phyloP scores from a whole-genome alignment of 2,888 invertebrate genomes.

The Pristionchus exspectatus region DNA sequence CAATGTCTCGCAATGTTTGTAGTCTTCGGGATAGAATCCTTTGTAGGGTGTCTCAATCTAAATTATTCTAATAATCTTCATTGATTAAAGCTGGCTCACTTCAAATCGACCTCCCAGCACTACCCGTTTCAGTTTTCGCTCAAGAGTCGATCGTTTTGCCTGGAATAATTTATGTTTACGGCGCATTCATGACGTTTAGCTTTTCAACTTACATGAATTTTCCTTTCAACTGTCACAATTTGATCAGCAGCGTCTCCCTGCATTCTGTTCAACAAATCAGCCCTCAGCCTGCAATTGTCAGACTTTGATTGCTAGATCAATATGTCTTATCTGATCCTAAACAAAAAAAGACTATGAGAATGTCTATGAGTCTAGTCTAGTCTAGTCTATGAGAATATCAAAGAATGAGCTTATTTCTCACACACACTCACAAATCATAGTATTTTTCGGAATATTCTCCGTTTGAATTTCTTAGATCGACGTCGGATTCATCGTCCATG shows the following conservation, averaged over 20 bases:
- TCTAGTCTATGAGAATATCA: no score
- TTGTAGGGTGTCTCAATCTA: neutral
- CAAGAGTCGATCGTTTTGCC: neutral
- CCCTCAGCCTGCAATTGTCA: neutral
- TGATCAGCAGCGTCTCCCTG: neutral
- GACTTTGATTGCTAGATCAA: no score
- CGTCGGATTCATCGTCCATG: neutral
- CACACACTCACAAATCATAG: neutral
- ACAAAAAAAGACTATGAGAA: no score
- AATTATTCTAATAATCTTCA: neutral
- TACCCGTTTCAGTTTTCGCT: neutral
- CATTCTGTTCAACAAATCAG: neutral
- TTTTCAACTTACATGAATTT: neutral
- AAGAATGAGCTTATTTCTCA: no score
- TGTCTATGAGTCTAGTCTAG: no score
- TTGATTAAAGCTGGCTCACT: neutral
- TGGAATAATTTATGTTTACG: neutral
- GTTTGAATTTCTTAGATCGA: neutral
- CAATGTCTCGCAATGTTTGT: neutral
- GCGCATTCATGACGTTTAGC: neutral
- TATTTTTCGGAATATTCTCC: constrained; percentile 14
- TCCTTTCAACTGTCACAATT: neutral
- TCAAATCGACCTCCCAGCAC: constrained; percentile 9
- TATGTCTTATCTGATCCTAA: no score
- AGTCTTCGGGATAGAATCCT: constrained; percentile 11